Base-by-base conservation (phyloP, 2,888 invertebrate genomes). In the Callosobruchus maculatus region DNA sequence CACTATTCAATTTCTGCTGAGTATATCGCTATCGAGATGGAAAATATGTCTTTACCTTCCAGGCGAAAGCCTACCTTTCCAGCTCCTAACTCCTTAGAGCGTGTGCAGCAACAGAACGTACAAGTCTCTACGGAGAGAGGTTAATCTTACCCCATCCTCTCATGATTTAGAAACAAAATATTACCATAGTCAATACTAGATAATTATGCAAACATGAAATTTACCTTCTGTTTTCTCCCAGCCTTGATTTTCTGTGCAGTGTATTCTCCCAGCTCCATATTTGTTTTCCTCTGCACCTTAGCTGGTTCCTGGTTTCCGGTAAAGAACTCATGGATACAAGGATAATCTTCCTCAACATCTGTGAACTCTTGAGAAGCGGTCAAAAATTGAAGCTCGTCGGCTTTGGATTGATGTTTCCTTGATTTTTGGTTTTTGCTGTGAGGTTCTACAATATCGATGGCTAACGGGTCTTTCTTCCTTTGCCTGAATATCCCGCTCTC, bases 291-390 rank as follows among this genome's bases (percentile, higher is more conserved):
- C 20, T 9, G 68, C 0, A n/a, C 70, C 22, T 2, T 3, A 9
- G 20, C 20, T 21, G 3, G 20, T 22, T 21, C 26, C 4, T n/a
- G 21, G 1, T 21, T 68, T 68, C 68, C 31, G 21, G 78, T 78
- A 70, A 77, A 78, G 72, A 73, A 81, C 73, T 82, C 82, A 18
- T 80, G 80, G 66, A 81, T 81, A 31, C 78, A 81, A 1, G 78
- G 78, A 69, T 78, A 69, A 71, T 77, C 77, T 20, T 77, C 80
- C 72, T 79, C 78, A 9, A 80, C 72, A 30, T 80, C 80, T 2
- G 74, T 74, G 22, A 77, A 78, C 49, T 81, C 79, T 68, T 77
- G 74, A n/a, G 80, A 78, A 22, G 76, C 70, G 13, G 73, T 77
- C 71, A 79, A 76, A 74, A 77, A 75, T 68, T 77, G 75, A 9